A percentile compares a stretch with the other conserved stretches of the same genome.
These are phyloP conservation scores for Parnassius mnemosyne DNA, from an alignment of 2,888 invertebrate genomes.

Conservation along the genomic window DNA sequence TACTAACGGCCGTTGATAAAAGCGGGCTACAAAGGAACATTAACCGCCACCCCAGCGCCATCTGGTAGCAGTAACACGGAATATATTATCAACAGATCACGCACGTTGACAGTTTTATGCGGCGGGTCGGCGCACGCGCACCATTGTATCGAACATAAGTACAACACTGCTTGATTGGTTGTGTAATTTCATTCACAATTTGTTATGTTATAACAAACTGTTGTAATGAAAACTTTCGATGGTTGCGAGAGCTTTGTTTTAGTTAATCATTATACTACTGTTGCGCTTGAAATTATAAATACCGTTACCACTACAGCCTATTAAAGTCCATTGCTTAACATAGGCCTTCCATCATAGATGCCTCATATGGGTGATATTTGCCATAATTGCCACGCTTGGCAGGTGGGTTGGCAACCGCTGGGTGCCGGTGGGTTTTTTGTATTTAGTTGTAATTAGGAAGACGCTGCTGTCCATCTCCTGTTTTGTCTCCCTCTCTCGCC, in stretches of 20 bases:
- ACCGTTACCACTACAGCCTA: no score
- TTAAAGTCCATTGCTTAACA: no score
- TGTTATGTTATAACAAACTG: neutral
- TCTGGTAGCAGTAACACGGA: conserved; percentile 31
- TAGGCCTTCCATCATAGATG: no score
- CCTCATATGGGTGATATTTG: no score
- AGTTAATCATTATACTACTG: neutral
- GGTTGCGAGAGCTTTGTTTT: conserved; percentile 5
- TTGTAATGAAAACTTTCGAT: no score
- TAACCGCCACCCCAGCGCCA: conserved; percentile 26
- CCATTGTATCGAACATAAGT: neutral
- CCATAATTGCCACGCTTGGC: no score
- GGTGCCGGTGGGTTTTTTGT: no score
- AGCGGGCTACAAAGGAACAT: neutral
- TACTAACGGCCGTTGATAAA: neutral
- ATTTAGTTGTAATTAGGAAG: no score
- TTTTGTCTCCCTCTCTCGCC: no score
- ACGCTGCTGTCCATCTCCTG: no score
- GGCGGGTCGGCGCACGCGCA: conserved; percentile 11
- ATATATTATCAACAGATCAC: conserved; percentile 46
- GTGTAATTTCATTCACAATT: neutral
- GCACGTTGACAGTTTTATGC: conserved; percentile 58
- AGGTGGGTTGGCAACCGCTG: no score
- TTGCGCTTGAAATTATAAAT: no score
- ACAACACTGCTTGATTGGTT: neutral